Conservation (phyloP, 2,888 invertebrate genomes). For the Platerodrilus igneus region DNA sequence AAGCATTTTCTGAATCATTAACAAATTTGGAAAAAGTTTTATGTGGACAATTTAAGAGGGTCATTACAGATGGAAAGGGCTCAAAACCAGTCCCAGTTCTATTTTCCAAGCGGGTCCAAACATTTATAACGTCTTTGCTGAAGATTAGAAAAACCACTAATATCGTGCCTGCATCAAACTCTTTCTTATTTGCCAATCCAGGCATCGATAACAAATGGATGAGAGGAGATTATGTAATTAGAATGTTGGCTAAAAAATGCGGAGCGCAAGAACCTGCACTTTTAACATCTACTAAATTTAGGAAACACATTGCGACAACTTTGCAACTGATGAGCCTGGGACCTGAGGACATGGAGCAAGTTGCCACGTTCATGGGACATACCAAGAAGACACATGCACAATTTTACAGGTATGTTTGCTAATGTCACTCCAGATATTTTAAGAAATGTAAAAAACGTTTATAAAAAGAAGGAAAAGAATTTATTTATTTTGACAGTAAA, state of each 20-base stretch:
- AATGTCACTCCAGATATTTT: no score
- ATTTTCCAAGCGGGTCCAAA: conserved; percentile 22
- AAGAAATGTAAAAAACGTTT: no score
- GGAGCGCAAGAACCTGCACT: conserved; percentile 11
- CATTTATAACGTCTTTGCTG: conserved; percentile 11
- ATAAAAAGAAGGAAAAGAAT: no score
- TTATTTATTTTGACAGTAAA: no score
- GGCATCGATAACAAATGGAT: conserved; percentile 18
- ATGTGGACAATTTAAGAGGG: conserved; percentile 22
- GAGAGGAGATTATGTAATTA: conserved; percentile 10
- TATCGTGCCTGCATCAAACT: conserved; percentile 10
- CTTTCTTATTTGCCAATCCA: conserved; percentile 19
- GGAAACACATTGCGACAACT: conserved; percentile 26
- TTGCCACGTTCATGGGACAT: conserved; percentile 31
- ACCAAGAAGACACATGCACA: conserved; percentile 29
- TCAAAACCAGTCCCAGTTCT: conserved; percentile 26
- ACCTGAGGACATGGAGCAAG: conserved; percentile 27
- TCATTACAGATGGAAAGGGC: conserved; percentile 27
- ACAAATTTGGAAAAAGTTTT: conserved; percentile 18
- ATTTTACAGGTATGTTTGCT: conserved; percentile 18
- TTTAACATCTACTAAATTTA: conserved; percentile 17
- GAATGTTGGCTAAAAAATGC: conserved; percentile 12
- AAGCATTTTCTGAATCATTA: conserved; percentile 17
- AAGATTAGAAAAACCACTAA: conserved; percentile 8
- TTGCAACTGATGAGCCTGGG: conserved; percentile 27